A percentile compares a stretch with the other conserved stretches of the same genome.
phyloP scores from a whole-genome alignment of 2,888 invertebrate species.

The Platycheirus albimanus region DNA sequence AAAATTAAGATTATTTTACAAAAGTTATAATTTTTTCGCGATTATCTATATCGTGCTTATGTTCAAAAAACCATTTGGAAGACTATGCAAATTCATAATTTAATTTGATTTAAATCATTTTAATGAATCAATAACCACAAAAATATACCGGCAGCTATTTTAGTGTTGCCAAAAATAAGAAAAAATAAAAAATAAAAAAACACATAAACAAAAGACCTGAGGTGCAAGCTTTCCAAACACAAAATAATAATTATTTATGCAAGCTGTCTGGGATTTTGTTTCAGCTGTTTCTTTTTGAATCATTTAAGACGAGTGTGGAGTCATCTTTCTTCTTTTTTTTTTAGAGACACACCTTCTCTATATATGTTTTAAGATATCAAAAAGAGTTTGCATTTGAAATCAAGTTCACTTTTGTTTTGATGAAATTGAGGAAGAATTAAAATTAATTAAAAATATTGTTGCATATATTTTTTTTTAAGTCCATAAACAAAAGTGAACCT shows the following conservation, averaged over 20 bases:
- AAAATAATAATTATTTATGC: neutral
- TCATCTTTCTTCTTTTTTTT: neutral
- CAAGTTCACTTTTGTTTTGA: neutral
- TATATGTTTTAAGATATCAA: neutral
- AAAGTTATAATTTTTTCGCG: too few relatives aligned
- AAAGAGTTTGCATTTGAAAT: neutral
- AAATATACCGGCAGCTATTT: neutral
- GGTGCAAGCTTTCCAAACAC: neutral
- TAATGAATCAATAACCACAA: too few relatives aligned
- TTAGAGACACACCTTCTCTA: neutral
- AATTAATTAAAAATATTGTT: too few relatives aligned
- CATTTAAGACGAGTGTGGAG: neutral
- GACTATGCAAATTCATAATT: too few relatives aligned
- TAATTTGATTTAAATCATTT: too few relatives aligned
- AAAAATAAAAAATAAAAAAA: too few relatives aligned
- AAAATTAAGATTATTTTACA: too few relatives aligned
- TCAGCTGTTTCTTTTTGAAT: neutral
- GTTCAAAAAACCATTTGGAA: too few relatives aligned
- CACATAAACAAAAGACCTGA: neutral
- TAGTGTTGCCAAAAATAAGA: neutral
- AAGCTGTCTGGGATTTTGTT: neutral
- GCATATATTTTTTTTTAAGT: too few relatives aligned
- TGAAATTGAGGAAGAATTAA: neutral
- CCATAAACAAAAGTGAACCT: too few relatives aligned
- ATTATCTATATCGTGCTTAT: too few relatives aligned